Conservation (phyloP, 1,140 invertebrate species). For the Drosophila bocki region DNA sequence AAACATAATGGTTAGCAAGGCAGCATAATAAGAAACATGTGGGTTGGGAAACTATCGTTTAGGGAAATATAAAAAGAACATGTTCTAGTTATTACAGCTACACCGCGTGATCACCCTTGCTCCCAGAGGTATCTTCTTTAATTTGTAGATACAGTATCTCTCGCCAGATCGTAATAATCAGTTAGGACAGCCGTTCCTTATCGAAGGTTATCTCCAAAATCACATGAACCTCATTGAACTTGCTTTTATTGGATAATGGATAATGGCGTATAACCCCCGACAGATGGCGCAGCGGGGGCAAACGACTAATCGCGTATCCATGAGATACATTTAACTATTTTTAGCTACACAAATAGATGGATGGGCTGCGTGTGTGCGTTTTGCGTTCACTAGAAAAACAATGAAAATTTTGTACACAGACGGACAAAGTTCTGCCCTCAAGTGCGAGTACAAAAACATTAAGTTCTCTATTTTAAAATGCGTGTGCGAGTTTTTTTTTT, state of each 20-base stretch:
- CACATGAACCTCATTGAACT: conserved; percentile 56
- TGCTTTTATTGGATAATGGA: conserved; percentile 7
- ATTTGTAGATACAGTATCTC: background rate
- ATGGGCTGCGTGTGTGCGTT: conserved; percentile 24
- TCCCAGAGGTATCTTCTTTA: background rate
- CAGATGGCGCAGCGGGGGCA: conserved; percentile 55
- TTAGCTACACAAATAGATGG: conserved; percentile 20
- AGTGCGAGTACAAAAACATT: conserved; percentile 15
- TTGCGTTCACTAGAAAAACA: conserved; percentile 57
- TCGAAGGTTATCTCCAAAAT: conserved; percentile 42
- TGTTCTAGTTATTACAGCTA: background rate
- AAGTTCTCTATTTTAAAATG: conserved; percentile 40
- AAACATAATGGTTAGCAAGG: conserved; percentile 32
- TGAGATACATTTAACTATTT: conserved; percentile 47
- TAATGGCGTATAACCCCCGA: conserved; percentile 3
- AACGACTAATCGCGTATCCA: conserved; percentile 18
- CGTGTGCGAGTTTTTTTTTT: conserved; percentile 11
- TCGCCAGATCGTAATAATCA: background rate
- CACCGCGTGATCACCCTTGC: background rate
- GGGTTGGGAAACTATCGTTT: too few relatives aligned
- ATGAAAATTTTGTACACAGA: conserved; percentile 27
- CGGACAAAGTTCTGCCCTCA: conserved; percentile 45
- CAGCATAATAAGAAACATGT: conserved; percentile 8
- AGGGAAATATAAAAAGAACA: background rate
- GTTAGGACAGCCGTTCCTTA: background rate